Conservation (phyloP, 2,113 vertebrate genomes). For the Microtus oregoni region DNA sequence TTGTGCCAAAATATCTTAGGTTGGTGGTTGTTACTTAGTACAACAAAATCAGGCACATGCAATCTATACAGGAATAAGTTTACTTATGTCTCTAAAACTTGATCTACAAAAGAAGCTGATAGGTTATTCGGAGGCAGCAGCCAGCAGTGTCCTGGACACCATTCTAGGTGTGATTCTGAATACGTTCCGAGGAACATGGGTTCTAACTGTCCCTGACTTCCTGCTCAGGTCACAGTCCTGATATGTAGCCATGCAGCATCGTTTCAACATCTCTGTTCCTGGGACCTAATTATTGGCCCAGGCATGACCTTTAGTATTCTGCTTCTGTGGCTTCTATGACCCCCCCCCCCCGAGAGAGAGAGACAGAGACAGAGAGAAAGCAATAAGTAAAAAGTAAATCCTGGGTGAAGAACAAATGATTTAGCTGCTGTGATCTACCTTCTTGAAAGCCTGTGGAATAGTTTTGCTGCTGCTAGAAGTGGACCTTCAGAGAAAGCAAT, state of each 20-base stretch:
- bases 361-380: not conserved
- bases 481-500: not conserved
- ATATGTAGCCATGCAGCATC: not conserved
- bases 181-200: rapidly evolving
- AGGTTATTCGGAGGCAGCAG: not conserved
- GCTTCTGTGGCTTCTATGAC: not conserved
- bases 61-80: not conserved
- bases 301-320: not conserved
- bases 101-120: not conserved
- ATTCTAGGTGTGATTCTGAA: not conserved
- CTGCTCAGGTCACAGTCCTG: not conserved
- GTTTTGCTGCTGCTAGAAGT: not conserved
- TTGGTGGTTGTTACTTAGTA: not conserved
- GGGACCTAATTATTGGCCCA: not conserved
- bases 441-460: not conserved
- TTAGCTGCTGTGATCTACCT: not conserved
- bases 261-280: not conserved
- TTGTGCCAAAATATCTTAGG: not conserved
- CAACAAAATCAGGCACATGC: not conserved
- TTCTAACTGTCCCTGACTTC: not conserved
- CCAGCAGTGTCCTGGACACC: rapidly evolving
- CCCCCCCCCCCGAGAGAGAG: too few species aligned
- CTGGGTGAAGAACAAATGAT: not conserved
- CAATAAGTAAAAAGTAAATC: not conserved
- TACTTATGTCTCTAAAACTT: not conserved